Evolutionary conservation across 2,888 invertebrate genomes (phyloP).

Genomic region (Chaitophorus viminalis): DNA sequence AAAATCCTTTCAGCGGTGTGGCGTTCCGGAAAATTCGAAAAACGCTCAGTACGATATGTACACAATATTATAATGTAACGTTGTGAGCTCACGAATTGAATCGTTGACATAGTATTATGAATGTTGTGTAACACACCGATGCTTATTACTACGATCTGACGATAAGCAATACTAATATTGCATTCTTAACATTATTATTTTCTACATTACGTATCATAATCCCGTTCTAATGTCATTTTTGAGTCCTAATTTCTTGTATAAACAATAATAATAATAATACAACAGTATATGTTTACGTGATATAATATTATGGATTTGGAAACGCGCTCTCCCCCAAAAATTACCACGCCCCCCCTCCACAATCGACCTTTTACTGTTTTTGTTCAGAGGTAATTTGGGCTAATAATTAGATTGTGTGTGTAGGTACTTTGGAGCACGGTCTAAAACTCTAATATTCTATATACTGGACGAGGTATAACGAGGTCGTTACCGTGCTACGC

Average conservation of each 20-base stretch:
- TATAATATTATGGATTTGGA: neutral
- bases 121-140: neutral
- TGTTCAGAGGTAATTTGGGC: conserved; percentile 22
- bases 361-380: neutral
- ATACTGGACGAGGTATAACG: conserved; percentile 36
- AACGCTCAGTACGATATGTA: neutral
- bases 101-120: neutral
- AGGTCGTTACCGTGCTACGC: conserved; percentile 7
- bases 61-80: neutral
- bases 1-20: too few relatives aligned
- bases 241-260: conserved; percentile 5
- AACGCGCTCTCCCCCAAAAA: too few relatives aligned
- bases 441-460: conserved; percentile 23
- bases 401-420: conserved; percentile 22
- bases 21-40: neutral
- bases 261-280: neutral
- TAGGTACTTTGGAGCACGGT: conserved; percentile 31
- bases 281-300: neutral
- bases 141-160: neutral
- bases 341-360: neutral
- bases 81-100: neutral
- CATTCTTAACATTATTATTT: neutral
- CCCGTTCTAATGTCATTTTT: conserved; percentile 14
- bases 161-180: neutral
- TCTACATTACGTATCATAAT: conserved; percentile 13